Evolutionary conservation across 2,797 vertebrate genomes (phyloP).

Genomic region (Malacoctenus gilli): DNA sequence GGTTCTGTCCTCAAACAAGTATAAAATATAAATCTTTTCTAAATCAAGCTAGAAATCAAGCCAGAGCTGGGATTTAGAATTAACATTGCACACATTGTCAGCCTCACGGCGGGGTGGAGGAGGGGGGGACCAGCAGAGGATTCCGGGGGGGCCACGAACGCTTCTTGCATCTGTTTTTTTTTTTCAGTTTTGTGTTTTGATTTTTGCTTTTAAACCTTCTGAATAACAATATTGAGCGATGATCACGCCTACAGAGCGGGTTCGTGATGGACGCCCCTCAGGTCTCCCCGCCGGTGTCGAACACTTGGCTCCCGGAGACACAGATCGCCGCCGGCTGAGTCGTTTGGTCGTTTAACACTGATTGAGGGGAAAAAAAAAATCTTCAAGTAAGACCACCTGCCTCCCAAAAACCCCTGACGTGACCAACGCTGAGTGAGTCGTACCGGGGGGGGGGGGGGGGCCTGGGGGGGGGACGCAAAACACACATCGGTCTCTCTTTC

Average conservation of each 20-base stretch:
- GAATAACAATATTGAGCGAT: slow-evolving; percentile 43
- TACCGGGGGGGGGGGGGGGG: too few species aligned
- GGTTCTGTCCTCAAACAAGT: slow-evolving; percentile 80
- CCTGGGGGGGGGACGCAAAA: too few species aligned
- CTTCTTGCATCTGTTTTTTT: too few species aligned
- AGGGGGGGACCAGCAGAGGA: slow-evolving; percentile 52
- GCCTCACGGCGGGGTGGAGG: slow-evolving; percentile 56
- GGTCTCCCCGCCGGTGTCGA: slow-evolving; percentile 27
- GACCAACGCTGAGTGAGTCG: too few species aligned
- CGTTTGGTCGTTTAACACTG: too few species aligned
- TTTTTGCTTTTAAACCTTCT: slow-evolving; percentile 15
- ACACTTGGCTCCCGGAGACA: slow-evolving; percentile 36
- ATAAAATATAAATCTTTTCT: slow-evolving; percentile 81
- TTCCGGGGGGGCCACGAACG: slow-evolving; percentile 18
- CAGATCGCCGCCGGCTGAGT: slow-evolving; percentile 22
- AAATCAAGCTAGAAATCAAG: slow-evolving; percentile 70
- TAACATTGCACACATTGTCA: slow-evolving; percentile 76
- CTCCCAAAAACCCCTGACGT: too few species aligned
- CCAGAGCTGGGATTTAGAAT: slow-evolving; percentile 72
- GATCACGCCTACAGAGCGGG: slow-evolving; percentile 15
- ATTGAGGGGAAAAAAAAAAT: too few species aligned
- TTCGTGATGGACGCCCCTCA: slow-evolving; percentile 26
- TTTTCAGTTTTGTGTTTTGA: too few species aligned
- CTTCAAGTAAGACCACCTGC: too few species aligned
- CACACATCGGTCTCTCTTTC: too few species aligned